Evolutionary conservation across 2,888 invertebrate genomes (phyloP), one percentile per base, ranked within the genome.

Genomic region (Melinaea menophilus): DNA sequence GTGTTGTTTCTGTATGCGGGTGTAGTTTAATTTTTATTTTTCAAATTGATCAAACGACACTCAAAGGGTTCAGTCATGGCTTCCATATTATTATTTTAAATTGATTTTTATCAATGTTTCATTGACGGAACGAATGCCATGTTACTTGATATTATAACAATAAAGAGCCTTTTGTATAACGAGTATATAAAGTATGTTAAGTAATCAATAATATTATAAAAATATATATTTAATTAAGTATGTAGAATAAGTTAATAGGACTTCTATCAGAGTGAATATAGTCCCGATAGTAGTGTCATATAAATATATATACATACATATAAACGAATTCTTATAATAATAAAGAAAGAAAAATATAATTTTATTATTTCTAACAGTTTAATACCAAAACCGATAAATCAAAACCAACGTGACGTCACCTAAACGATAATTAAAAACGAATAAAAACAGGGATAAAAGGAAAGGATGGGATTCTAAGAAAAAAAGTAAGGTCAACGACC

Each of bases 401-500:
- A 79, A 81, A 82, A 81, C 83, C 84, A 84, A 81, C 81, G 80
- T 80, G 80, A 71, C 67, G 64, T 63, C 5, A 68, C 59, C 69
- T 80, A 79, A 80, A 80, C 79, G 79, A 79, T 81, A 85, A 86
- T 85, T 85, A 85, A 82, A 84, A 78, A 74, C 77, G 77, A 78
- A 80, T 83, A 85, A 86, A 85, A 84, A 82, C 68, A 68, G 67
- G 71, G 70, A 69, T 69, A 73, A 79, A 84, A 83, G 82, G 80
- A 80, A 74, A 77, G 79, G 77, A 81, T 83, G 80, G 76, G 75
- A 81, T 84, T 81, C 80, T 73, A 72, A 74, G 76, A 80, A 86
- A 85, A 85, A 81, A 81, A 74, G 68, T 65, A 75, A 83, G 88
- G 88, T 89, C 80, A 88, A 88, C 77, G 86, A 79, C 86, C 88